Evolutionary conservation across 2,113 vertebrate genomes (phyloP).

Genomic region (Hemiscyllium ocellatum): DNA sequence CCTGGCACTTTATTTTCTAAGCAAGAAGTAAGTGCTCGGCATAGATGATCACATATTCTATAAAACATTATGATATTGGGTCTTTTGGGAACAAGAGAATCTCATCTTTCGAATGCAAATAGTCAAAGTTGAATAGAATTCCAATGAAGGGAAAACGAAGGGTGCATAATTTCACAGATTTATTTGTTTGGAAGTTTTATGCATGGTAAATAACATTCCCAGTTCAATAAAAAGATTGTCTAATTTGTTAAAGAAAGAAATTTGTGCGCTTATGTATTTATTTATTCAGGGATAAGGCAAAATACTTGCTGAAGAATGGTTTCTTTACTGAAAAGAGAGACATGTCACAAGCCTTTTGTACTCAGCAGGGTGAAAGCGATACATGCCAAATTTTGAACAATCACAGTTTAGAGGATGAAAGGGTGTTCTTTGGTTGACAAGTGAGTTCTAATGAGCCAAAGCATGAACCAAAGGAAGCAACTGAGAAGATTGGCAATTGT

Average conservation of each 20-base stretch:
- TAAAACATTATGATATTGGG: background rate
- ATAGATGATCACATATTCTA: background rate
- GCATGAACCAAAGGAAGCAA: too few relatives aligned
- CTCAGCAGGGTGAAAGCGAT: too few relatives aligned
- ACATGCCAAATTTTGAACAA: too few relatives aligned
- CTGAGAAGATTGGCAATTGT: too few relatives aligned
- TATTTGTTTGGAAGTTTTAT: background rate
- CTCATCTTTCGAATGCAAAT: background rate
- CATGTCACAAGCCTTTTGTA: too few relatives aligned
- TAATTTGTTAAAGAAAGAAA: background rate
- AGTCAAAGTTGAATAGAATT: conserved; percentile 2
- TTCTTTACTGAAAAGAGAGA: background rate
- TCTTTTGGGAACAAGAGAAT: background rate
- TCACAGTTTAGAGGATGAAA: too few relatives aligned
- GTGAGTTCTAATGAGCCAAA: too few relatives aligned
- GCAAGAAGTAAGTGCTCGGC: background rate
- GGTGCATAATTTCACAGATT: background rate
- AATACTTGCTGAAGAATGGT: background rate
- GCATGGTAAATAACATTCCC: background rate
- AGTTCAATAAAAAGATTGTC: background rate
- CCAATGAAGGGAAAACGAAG: background rate
- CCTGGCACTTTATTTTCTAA: background rate
- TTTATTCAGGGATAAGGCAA: background rate
- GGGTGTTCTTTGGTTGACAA: too few relatives aligned
- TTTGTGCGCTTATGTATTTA: background rate